These are phyloP conservation scores for Drosophila persimilis DNA, from an alignment of 1,140 invertebrate species.

Conservation along the genomic window DNA sequence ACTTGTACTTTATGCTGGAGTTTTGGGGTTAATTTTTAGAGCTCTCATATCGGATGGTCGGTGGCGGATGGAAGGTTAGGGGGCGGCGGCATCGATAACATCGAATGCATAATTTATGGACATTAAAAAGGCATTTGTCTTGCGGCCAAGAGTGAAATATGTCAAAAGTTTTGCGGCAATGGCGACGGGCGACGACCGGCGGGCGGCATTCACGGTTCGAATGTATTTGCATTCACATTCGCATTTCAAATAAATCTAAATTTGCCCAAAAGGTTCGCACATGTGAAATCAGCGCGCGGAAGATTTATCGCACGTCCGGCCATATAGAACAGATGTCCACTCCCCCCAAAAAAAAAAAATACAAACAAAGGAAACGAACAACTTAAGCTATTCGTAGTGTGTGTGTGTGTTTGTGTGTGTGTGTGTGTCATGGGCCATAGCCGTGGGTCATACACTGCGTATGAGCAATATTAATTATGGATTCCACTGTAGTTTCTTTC, in stretches of 20 bases:
- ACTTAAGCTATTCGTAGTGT: background rate
- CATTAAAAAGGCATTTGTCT: conserved; percentile 68
- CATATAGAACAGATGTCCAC: conserved; percentile 56
- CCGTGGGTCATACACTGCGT: conserved; percentile 46
- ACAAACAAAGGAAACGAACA: conserved; percentile 14
- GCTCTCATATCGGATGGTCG: background rate
- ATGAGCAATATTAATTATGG: conserved; percentile 73
- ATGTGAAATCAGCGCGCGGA: conserved; percentile 66
- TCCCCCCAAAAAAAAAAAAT: conserved; percentile 4
- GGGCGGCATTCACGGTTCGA: background rate
- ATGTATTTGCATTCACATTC: conserved; percentile 46
- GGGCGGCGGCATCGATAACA: conserved; percentile 17
- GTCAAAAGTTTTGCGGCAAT: conserved; percentile 63
- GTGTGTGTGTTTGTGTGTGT: conserved; percentile 3
- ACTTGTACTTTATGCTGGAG: conserved; percentile 18
- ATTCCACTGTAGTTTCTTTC: conserved; percentile 26
- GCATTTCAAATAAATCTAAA: conserved; percentile 68
- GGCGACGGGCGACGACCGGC: background rate
- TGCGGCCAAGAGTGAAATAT: conserved; percentile 52
- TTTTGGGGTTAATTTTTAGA: conserved; percentile 1
- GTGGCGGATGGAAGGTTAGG: too few species aligned
- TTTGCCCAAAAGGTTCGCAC: conserved; percentile 64
- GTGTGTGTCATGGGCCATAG: conserved; percentile 13
- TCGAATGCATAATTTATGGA: conserved; percentile 56
- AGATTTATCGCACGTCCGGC: conserved; percentile 65